phyloP scores from a whole-genome alignment of 2,888 invertebrate genomes.

The Itoplectis maculator region DNA sequence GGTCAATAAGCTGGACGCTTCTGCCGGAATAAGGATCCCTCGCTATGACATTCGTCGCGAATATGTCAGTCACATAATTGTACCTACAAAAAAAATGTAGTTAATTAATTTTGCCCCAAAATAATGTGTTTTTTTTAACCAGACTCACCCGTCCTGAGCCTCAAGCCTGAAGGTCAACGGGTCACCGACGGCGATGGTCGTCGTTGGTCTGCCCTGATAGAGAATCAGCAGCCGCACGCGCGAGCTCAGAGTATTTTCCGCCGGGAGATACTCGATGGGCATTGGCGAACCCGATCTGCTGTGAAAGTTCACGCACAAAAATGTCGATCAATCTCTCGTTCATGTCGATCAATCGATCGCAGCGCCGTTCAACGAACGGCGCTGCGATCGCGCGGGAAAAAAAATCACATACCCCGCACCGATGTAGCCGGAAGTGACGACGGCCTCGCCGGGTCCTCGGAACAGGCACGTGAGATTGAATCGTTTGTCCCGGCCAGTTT shows the following conservation, averaged over 20 bases:
- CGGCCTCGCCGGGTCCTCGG: constrained; percentile 96
- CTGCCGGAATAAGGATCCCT: constrained; percentile 96
- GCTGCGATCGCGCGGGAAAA: too few species aligned
- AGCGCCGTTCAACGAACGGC: too few species aligned
- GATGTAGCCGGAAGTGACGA: constrained; percentile 96
- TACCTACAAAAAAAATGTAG: constrained; percentile 84
- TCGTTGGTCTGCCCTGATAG: constrained; percentile 96
- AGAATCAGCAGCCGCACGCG: constrained; percentile 94
- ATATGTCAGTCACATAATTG: constrained; percentile 95
- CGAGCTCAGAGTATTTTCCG: constrained; percentile 95
- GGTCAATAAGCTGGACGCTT: constrained; percentile 95
- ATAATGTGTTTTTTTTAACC: not conserved
- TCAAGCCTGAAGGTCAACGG: constrained; percentile 95
- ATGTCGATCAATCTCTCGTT: constrained; percentile 36
- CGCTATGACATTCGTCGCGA: constrained; percentile 96
- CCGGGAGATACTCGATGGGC: constrained; percentile 96
- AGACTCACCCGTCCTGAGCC: constrained; percentile 91
- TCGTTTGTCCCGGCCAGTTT: constrained; percentile 95
- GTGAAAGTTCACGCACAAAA: constrained; percentile 1
- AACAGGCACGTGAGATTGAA: constrained; percentile 97
- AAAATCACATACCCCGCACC: constrained; percentile 93
- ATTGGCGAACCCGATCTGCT: constrained; percentile 95
- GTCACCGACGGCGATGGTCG: constrained; percentile 97
- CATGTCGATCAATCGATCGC: too few species aligned
- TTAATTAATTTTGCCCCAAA: not conserved